phyloP scores from a whole-genome alignment of 1,140 invertebrate species.

The Diorhabda elongata region DNA sequence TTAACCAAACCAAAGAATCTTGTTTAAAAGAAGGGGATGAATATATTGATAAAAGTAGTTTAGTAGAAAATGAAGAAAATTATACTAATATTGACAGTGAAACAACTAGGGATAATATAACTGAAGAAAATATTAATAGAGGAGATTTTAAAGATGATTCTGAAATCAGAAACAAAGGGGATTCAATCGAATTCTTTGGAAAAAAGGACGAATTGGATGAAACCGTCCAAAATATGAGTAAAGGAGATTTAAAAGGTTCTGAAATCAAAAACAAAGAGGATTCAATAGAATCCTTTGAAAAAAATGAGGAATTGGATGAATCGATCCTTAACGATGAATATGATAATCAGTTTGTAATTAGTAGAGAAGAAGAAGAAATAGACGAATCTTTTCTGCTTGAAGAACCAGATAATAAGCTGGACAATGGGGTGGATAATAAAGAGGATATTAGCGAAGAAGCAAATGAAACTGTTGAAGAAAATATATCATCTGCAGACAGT shows the following conservation, averaged over 20 bases:
- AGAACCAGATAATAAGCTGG: background rate
- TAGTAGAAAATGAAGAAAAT: constrained; percentile 12
- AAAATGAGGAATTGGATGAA: constrained; percentile 1
- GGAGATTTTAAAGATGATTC: background rate
- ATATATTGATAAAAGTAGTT: background rate
- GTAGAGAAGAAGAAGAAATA: background rate
- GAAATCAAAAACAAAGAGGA: too few species aligned
- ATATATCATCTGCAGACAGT: background rate
- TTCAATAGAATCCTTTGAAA: background rate
- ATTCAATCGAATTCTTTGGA: too few species aligned
- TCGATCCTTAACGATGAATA: background rate
- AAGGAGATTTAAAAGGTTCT: too few species aligned
- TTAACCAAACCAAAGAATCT: too few species aligned
- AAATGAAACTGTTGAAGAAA: too few species aligned
- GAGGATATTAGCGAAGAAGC: too few species aligned
- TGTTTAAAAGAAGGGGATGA: too few species aligned
- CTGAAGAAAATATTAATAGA: background rate
- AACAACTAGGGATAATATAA: background rate
- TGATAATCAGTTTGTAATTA: background rate
- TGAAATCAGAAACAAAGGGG: too few species aligned
- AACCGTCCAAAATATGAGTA: too few species aligned
- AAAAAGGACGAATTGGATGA: too few species aligned
- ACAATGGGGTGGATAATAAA: background rate
- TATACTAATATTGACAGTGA: background rate
- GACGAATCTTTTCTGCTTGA: background rate